Evolutionary conservation across 2,797 vertebrate genomes (phyloP).

Genomic region (Lacerta viridis): DNA sequence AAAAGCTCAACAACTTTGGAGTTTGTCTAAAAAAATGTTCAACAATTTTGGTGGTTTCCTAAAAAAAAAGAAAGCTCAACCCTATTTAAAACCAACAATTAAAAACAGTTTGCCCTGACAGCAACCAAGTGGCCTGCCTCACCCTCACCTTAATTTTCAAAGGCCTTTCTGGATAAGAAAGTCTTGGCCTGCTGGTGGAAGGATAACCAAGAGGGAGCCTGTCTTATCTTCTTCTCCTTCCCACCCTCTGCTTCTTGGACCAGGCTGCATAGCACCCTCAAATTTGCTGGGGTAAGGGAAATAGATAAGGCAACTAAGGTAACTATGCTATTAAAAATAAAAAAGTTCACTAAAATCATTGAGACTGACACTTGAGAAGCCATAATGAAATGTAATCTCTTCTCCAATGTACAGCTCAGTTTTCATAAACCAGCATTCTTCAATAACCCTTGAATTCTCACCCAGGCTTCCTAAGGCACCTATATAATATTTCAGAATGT

Average conservation of each 20-base stretch:
- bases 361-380: not conserved
- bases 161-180: too few relatives aligned
- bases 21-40: too few relatives aligned
- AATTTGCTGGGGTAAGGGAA: not conserved
- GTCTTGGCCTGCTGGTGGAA: too few relatives aligned
- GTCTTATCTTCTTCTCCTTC: not conserved
- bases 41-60: too few relatives aligned
- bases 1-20: too few relatives aligned
- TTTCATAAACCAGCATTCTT: constrained; percentile 9
- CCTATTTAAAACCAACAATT: too few relatives aligned
- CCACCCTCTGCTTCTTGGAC: not conserved
- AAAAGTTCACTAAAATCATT: not conserved
- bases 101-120: too few relatives aligned
- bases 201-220: too few relatives aligned
- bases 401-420: not conserved
- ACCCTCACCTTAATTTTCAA: too few relatives aligned
- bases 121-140: too few relatives aligned
- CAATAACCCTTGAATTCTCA: constrained; percentile 12
- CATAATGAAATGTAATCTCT: not conserved
- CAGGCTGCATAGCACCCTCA: not conserved
- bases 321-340: not conserved
- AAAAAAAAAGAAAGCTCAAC: too few relatives aligned
- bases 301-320: too few relatives aligned
- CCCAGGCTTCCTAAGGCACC: constrained; percentile 31
- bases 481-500: constrained; percentile 35